These are phyloP conservation scores for Mola mola DNA, from an alignment of 2,113 vertebrate genomes.

Conservation along the genomic window DNA sequence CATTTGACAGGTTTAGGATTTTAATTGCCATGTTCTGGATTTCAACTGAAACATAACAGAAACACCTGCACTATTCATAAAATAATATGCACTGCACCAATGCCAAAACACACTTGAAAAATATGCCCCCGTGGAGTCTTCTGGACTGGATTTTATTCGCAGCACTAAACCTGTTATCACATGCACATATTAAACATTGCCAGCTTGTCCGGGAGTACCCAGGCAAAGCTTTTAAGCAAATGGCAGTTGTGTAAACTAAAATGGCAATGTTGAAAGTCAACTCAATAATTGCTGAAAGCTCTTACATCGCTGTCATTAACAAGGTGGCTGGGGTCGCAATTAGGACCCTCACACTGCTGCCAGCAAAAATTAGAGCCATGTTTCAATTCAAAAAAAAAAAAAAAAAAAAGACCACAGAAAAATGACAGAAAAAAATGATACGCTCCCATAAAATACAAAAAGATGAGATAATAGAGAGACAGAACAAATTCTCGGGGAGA, in stretches of 20 bases:
- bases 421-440: too few species aligned
- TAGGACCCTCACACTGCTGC: too few species aligned
- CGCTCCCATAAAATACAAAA: slow-evolving; percentile 13
- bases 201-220: slow-evolving; percentile 54
- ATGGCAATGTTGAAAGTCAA: slow-evolving; percentile 63
- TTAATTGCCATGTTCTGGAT: neutral
- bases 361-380: slow-evolving; percentile 71
- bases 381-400: slow-evolving; percentile 34
- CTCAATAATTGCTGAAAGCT: slow-evolving; percentile 67
- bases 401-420: slow-evolving; percentile 12
- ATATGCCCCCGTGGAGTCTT: slow-evolving; percentile 40
- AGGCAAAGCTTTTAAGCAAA: slow-evolving; percentile 69
- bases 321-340: slow-evolving; percentile 68
- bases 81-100: slow-evolving; percentile 31
- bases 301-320: slow-evolving; percentile 69
- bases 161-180: slow-evolving; percentile 61
- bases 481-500: too few species aligned
- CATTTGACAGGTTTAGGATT: slow-evolving; percentile 6
- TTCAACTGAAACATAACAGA: slow-evolving; percentile 22
- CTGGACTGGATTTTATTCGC: slow-evolving; percentile 56
- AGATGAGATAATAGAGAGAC: slow-evolving; percentile 11
- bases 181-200: slow-evolving; percentile 55
- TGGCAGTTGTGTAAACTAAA: slow-evolving; percentile 63
- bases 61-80: slow-evolving; percentile 54
- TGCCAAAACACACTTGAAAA: slow-evolving; percentile 61